Conservation (phyloP, 2,113 vertebrate genomes). For the cat (Felis catus) region F.catus_Fca126_mat1.0 CM031417.1:132396001-132396500, state of each 20-base stretch:
- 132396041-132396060: background rate
- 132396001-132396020: background rate
- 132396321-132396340: background rate
- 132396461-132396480: too few relatives aligned
- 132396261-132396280: background rate
- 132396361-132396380: background rate
- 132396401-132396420: too few relatives aligned
- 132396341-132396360: background rate
- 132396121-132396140: background rate
- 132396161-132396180: background rate
- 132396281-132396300: background rate
- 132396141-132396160: background rate
- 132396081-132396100: background rate
- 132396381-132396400: too few relatives aligned
- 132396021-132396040: background rate
- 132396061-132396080: background rate
- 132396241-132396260: background rate
- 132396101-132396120: background rate
- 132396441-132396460: too few relatives aligned
- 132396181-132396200: background rate
- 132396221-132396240: too few relatives aligned
- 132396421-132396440: too few relatives aligned
- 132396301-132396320: background rate
- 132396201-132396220: fast-evolving
- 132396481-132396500: too few relatives aligned